Percentiles rank a stretch among this genome's conserved stretches.
Evolutionary conservation across 2,113 vertebrate species (phyloP).

Genomic region (Nyctibius bracteatus): DNA sequence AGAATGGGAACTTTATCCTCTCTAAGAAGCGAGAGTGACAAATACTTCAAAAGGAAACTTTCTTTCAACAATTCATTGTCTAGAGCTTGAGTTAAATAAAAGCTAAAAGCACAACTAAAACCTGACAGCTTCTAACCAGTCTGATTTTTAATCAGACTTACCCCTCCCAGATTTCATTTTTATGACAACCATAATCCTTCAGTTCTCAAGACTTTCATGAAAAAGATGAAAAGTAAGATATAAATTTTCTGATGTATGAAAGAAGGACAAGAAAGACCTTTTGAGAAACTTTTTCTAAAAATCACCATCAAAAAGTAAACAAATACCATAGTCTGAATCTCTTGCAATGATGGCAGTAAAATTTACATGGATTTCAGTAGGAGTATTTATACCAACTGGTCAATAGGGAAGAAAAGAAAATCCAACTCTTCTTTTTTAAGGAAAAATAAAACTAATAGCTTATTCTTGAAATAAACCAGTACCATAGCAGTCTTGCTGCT

Average conservation of each 20-base stretch:
- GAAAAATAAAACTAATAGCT: neutral
- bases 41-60: conserved; percentile 45
- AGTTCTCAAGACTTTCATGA: neutral
- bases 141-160: conserved; percentile 34
- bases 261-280: conserved; percentile 13
- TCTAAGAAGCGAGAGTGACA: neutral
- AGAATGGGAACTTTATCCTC: neutral
- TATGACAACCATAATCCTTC: conserved; percentile 41
- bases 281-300: conserved; percentile 14
- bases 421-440: neutral
- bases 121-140: neutral
- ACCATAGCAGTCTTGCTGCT: neutral
- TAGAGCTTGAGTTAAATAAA: conserved; percentile 34
- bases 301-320: neutral
- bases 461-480: neutral
- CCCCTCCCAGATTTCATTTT: conserved; percentile 32
- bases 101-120: conserved; percentile 33
- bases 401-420: neutral
- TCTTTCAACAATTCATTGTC: conserved; percentile 5
- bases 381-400: neutral
- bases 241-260: conserved; percentile 16
- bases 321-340: neutral
- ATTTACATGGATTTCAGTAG: neutral
- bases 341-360: neutral
- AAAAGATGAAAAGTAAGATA: neutral